Evolutionary conservation across 2,797 vertebrate genomes (phyloP).

Genomic region (Pipistrellus pygmaeus): DNA sequence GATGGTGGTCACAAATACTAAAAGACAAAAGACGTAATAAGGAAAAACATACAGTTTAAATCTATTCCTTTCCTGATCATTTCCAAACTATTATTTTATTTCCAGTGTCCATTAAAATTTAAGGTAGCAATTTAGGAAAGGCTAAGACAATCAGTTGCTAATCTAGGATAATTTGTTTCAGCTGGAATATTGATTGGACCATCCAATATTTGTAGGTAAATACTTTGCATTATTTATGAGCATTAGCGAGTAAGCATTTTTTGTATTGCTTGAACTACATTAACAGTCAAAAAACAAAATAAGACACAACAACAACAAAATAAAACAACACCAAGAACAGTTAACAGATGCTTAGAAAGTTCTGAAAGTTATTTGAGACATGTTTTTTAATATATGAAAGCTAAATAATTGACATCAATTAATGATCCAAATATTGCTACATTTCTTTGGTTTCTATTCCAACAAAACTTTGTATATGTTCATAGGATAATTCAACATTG

Average conservation of each 20-base stretch:
- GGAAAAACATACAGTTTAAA: neutral
- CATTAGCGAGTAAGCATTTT: slow-evolving; percentile 2
- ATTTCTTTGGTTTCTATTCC: neutral
- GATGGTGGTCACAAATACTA: neutral
- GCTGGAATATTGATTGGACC: slow-evolving; percentile 33
- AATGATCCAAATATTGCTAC: neutral
- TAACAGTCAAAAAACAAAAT: neutral
- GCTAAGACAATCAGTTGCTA: slow-evolving; percentile 26
- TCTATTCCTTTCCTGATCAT: neutral
- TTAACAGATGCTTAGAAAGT: neutral
- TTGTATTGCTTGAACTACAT: neutral
- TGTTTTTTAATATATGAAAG: neutral
- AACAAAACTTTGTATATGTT: neutral
- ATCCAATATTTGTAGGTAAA: slow-evolving; percentile 40
- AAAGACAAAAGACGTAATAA: neutral
- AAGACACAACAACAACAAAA: neutral
- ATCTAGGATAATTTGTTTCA: slow-evolving; percentile 59
- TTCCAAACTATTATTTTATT: slow-evolving; percentile 17
- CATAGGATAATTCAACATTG: neutral
- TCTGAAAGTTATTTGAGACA: neutral
- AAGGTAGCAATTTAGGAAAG: slow-evolving; percentile 49
- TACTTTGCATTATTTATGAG: slow-evolving; percentile 54
- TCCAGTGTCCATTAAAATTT: slow-evolving; percentile 49
- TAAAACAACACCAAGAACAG: neutral
- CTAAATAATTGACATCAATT: neutral